These are phyloP conservation scores for Charina bottae DNA, from an alignment of 2,113 vertebrate species.

Conservation along the genomic window DNA sequence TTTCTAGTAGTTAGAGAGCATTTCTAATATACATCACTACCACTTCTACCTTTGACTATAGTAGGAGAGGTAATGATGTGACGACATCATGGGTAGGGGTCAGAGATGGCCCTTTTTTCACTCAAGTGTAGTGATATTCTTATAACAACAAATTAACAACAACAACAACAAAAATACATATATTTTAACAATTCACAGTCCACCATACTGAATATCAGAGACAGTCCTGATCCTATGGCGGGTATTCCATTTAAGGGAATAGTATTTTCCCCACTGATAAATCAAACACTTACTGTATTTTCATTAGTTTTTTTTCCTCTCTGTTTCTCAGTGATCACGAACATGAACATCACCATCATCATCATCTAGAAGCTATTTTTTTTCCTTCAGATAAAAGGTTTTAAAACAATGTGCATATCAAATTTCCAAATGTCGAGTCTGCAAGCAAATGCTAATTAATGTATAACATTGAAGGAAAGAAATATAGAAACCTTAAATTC, in stretches of 20 bases:
- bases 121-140: background rate
- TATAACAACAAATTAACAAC: background rate
- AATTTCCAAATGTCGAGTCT: background rate
- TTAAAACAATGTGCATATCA: background rate
- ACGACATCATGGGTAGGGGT: background rate
- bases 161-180: background rate
- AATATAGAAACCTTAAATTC: conserved; percentile 27
- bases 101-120: background rate
- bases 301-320: background rate
- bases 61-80: background rate
- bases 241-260: background rate
- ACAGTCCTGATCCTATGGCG: background rate
- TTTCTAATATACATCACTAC: background rate
- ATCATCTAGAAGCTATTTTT: background rate
- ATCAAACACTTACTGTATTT: background rate
- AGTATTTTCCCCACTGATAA: background rate
- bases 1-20: background rate
- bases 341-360: background rate
- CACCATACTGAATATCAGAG: background rate
- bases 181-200: background rate
- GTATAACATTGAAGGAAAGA: background rate
- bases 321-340: background rate
- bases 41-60: background rate
- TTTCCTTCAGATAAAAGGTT: background rate
- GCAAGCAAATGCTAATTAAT: background rate